A percentile compares a stretch with the other conserved stretches of the same genome.
These are phyloP conservation scores for Electrophaes corylata DNA, from an alignment of 2,888 invertebrate species.

Conservation along the genomic window DNA sequence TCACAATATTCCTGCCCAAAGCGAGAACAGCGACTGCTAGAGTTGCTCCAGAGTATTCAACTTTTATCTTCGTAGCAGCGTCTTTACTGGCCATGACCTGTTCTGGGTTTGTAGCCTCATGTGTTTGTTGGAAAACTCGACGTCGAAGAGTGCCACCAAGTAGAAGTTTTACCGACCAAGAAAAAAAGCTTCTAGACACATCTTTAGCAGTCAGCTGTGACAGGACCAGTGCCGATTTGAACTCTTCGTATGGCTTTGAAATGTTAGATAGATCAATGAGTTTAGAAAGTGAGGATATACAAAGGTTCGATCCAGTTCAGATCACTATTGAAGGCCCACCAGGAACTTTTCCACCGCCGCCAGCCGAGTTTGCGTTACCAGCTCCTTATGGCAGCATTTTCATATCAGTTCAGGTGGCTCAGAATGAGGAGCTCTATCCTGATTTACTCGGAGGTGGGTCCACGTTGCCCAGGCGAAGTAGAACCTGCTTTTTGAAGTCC, in stretches of 20 bases:
- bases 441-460: constrained; percentile 87
- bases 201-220: constrained; percentile 87
- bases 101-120: constrained; percentile 81
- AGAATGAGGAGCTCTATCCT: constrained; percentile 88
- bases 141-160: constrained; percentile 88
- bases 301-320: constrained; percentile 84
- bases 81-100: constrained; percentile 88
- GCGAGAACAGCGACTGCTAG: constrained; percentile 90
- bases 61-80: constrained; percentile 88
- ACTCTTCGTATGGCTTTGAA: constrained; percentile 78
- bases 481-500: constrained; percentile 83
- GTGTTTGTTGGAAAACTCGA: constrained; percentile 86
- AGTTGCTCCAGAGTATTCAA: constrained; percentile 88
- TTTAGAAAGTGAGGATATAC: constrained; percentile 76
- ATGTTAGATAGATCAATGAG: constrained; percentile 81
- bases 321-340: constrained; percentile 84
- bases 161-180: constrained; percentile 93
- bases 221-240: constrained; percentile 87
- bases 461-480: constrained; percentile 79
- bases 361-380: constrained; percentile 78
- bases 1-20: constrained; percentile 79
- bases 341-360: constrained; percentile 73
- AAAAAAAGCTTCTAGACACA: constrained; percentile 92
- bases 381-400: constrained; percentile 89
- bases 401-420: constrained; percentile 92